phyloP scores from a whole-genome alignment of 2,888 invertebrate genomes.

The Andrena chrysosceles region DNA sequence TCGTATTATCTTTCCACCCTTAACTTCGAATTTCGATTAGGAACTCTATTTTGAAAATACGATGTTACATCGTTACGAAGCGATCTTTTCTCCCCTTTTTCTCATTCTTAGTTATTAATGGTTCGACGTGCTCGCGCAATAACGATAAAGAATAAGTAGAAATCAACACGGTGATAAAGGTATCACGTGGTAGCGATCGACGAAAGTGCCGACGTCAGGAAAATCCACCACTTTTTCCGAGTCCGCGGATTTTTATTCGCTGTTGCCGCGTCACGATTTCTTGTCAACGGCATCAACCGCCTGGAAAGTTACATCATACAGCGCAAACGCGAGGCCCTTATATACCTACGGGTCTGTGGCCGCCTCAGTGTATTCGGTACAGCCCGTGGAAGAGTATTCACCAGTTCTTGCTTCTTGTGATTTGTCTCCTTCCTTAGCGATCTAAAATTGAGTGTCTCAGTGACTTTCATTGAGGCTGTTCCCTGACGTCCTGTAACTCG shows the following conservation, averaged over 20 bases:
- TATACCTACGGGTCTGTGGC: slow-evolving; percentile 19
- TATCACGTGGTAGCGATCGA: neutral
- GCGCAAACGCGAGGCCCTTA: slow-evolving; percentile 4
- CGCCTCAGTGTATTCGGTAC: slow-evolving; percentile 34
- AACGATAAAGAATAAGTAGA: neutral
- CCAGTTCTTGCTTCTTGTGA: neutral
- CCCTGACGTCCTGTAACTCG: too few species aligned
- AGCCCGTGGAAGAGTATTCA: neutral
- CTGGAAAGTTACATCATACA: slow-evolving; percentile 59
- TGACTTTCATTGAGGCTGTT: neutral
- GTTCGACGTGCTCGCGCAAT: neutral
- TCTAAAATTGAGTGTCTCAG: neutral
- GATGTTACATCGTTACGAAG: neutral
- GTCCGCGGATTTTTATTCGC: neutral
- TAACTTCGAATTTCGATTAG: too few species aligned
- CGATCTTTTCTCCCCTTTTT: neutral
- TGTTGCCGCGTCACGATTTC: slow-evolving; percentile 23
- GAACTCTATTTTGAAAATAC: too few species aligned
- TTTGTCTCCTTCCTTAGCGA: too few species aligned
- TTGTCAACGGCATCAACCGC: slow-evolving; percentile 21
- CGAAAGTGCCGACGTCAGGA: neutral
- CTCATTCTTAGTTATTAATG: neutral
- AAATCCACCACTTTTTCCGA: neutral
- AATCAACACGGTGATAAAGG: neutral
- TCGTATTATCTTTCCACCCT: too few species aligned